phyloP scores from a whole-genome alignment of 2,888 invertebrate genomes.

The Cantharis flavilabris region DNA sequence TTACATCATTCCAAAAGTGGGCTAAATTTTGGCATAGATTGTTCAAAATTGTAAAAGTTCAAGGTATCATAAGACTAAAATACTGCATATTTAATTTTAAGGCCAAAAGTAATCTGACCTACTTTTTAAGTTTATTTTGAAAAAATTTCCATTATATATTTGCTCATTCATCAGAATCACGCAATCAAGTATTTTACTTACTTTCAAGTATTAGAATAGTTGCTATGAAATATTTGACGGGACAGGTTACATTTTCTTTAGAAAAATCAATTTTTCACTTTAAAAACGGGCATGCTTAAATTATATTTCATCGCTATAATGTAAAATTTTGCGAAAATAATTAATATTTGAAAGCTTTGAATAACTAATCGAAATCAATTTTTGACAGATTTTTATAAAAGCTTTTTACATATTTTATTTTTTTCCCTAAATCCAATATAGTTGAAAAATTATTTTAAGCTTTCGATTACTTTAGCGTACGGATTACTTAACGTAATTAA shows the following conservation, averaged over 20 bases:
- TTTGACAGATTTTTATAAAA: neutral
- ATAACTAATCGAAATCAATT: neutral
- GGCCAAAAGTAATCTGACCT: neutral
- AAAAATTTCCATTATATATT: constrained; percentile 2
- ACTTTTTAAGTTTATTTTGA: neutral
- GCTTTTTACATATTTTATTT: neutral
- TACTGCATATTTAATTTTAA: neutral
- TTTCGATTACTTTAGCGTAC: neutral
- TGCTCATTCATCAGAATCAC: constrained; percentile 2
- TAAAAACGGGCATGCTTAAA: neutral
- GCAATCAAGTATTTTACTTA: neutral
- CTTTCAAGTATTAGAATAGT: neutral
- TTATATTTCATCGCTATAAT: neutral
- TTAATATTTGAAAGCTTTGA: neutral
- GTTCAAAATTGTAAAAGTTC: neutral
- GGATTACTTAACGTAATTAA: neutral
- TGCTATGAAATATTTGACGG: neutral
- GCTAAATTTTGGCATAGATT: neutral
- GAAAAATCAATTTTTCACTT: neutral
- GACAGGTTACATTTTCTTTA: neutral
- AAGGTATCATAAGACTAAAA: constrained; percentile 2
- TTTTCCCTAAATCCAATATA: neutral
- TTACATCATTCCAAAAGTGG: neutral
- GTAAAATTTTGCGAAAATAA: neutral
- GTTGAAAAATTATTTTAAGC: neutral